Evolutionary conservation across 2,797 vertebrate genomes (phyloP).

Genomic region (Helarctos malayanus): DNA sequence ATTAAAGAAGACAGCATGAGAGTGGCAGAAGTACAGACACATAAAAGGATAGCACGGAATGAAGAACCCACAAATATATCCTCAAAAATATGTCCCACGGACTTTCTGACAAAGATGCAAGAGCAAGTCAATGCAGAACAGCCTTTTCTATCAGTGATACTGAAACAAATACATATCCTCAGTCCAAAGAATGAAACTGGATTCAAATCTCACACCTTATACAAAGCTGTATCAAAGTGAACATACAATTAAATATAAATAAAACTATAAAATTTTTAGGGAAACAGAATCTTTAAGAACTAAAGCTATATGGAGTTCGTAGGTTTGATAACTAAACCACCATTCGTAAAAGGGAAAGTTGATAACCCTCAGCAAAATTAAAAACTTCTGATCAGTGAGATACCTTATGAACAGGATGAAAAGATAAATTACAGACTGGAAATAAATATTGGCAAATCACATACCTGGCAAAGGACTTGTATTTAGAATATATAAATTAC

Average conservation of each 20-base stretch:
- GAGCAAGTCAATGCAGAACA: neutral
- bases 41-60: neutral
- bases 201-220: neutral
- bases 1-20: neutral
- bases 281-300: neutral
- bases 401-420: neutral
- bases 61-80: neutral
- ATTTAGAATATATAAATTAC: neutral
- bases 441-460: neutral
- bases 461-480: neutral
- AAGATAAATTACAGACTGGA: neutral
- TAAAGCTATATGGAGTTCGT: neutral
- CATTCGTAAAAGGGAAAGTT: neutral
- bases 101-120: neutral
- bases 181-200: neutral
- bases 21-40: neutral
- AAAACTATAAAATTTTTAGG: neutral
- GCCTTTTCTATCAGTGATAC: neutral
- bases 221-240: neutral
- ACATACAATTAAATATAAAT: neutral
- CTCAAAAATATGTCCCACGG: neutral
- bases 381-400: neutral
- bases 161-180: neutral
- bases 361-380: neutral
- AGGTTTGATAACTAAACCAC: too few relatives aligned